Percentiles rank a stretch among this genome's conserved stretches.
These are phyloP conservation scores for Neodon shergylaensis DNA, from an alignment of 2,113 vertebrate species.

Conservation along the genomic window DNA sequence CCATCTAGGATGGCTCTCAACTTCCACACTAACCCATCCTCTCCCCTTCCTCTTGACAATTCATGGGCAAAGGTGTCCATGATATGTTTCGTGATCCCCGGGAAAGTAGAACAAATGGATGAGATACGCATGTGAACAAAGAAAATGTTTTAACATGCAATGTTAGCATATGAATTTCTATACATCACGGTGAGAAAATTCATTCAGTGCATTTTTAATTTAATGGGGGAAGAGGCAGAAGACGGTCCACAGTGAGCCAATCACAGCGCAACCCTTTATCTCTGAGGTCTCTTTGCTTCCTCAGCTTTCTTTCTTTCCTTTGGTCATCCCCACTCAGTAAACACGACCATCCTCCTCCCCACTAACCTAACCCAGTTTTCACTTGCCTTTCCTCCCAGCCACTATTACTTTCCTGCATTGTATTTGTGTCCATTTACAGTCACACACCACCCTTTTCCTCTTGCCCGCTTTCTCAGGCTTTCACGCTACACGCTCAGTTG, in stretches of 20 bases:
- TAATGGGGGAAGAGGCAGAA: not conserved
- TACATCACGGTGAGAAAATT: not conserved
- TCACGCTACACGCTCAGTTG: not conserved
- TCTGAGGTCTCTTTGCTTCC: not conserved
- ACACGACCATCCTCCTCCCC: too few relatives aligned
- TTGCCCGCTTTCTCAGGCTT: not conserved
- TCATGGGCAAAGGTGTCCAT: not conserved
- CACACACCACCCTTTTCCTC: not conserved
- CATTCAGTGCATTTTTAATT: not conserved
- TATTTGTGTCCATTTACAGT: not conserved
- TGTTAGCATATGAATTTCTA: not conserved
- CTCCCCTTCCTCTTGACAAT: too few relatives aligned
- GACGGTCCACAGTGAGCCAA: too few relatives aligned
- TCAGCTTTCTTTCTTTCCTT: not conserved
- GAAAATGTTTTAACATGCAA: not conserved
- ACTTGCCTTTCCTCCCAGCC: not conserved
- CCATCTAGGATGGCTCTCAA: not conserved
- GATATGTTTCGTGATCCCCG: not conserved
- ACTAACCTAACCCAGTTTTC: not conserved
- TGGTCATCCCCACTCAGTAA: not conserved
- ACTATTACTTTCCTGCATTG: not conserved
- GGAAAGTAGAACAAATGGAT: conserved; percentile 6
- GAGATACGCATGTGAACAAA: not conserved
- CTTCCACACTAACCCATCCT: not conserved
- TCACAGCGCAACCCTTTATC: too few relatives aligned